Base-by-base conservation (phyloP, 2,888 invertebrate genomes). In the Pecten maximus region DNA sequence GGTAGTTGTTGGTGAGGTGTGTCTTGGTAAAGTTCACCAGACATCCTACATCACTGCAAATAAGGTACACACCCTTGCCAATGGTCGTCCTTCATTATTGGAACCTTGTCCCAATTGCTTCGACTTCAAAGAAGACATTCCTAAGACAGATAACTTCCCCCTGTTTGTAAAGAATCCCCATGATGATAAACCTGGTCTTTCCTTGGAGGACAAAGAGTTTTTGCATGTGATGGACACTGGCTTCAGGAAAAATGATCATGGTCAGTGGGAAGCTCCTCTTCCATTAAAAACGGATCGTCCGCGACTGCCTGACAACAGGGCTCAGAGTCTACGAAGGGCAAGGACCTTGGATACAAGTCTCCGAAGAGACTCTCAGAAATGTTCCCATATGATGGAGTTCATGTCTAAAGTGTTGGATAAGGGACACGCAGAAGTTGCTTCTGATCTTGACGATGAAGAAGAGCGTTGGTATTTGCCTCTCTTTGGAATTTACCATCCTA, bases 341-440 rank as follows among this genome's bases (percentile, higher is more conserved):
- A 50, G 50, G 35, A 40, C n/a, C 3, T 87, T 93, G 28, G 50
- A 91, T 19, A 23, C 19, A 6, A 91, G 87, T 28, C 87, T 92
- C 2, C 16, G 8, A 12, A 90, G 86, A 50, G 87, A 92, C 88
- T 50, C 91, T 40, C 40, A 40, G 8, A 91, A 92, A 86, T 74
- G 54, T 28, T 50, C 89, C 35, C 91, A 91, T 12, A 89, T 91
- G 4, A 23, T 88, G 3, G 87, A 88, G 28, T 91, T 91, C 44
- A 92, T 92, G 92, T 60, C 89, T 23, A 91, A 90, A 23, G 87
- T 92, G 0, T 39, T 92, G n/a, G 74, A 74, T 6, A 91, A 89
- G 8, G 90, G 89, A 8, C 89, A 90, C 88, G 92, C 92, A n/a
- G 91, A 92, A 88, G 40, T 91, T 16, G 92, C 91, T 10, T 91